Evolutionary conservation across 2,113 vertebrate species (phyloP).

Genomic region (Phaethon lepturus): DNA sequence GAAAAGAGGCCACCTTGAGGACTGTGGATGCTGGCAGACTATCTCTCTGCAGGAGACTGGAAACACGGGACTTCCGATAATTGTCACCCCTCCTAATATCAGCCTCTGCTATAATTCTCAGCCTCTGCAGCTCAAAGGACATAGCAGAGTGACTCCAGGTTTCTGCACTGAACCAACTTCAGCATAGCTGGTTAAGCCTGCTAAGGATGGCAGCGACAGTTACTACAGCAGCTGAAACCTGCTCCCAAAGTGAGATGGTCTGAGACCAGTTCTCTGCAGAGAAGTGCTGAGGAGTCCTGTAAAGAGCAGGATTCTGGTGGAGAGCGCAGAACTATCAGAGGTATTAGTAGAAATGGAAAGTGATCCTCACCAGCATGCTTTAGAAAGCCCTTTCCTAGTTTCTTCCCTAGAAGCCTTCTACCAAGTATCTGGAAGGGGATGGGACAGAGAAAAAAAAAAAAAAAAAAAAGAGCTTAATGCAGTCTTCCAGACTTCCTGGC

Average conservation of each 20-base stretch:
- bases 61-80: background rate
- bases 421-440: background rate
- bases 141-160: background rate
- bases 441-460: too few relatives aligned
- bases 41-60: constrained; percentile 10
- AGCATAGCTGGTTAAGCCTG: background rate
- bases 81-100: background rate
- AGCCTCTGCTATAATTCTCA: background rate
- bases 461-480: background rate
- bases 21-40: background rate
- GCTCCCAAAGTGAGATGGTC: background rate
- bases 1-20: background rate
- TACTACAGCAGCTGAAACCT: background rate
- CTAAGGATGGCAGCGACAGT: background rate
- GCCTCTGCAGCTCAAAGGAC: background rate
- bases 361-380: background rate
- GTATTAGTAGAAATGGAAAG: background rate
- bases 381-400: background rate
- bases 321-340: background rate
- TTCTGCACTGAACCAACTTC: background rate
- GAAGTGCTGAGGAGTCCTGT: background rate
- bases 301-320: background rate
- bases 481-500: background rate
- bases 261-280: background rate
- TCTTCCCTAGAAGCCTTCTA: background rate